Percentiles rank a stretch among this genome's conserved stretches.
Conservation (phyloP, 2,113 vertebrate genomes). For the Colinus virginianus region DNA sequence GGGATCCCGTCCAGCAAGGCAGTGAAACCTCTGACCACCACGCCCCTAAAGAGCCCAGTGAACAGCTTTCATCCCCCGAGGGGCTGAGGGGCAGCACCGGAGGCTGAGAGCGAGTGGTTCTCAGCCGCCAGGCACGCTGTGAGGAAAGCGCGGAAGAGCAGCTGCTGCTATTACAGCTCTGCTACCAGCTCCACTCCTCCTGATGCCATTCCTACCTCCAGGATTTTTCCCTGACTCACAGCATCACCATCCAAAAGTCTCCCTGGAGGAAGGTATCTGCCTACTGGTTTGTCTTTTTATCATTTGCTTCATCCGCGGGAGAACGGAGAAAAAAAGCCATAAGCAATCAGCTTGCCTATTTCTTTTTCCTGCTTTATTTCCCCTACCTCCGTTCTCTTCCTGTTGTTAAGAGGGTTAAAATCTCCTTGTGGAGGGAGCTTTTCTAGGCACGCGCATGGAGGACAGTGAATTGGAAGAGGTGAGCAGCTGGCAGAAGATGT, state of each 20-base stretch:
- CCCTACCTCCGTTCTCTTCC: background rate
- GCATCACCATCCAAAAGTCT: slow-evolving; percentile 67
- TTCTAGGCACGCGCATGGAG: background rate
- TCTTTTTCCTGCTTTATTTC: background rate
- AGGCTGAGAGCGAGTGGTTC: background rate
- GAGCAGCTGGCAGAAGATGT: slow-evolving; percentile 61
- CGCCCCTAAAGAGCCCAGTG: background rate
- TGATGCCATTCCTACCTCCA: slow-evolving; percentile 67
- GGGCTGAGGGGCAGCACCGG: background rate
- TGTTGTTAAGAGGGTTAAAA: background rate
- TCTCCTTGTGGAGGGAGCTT: background rate
- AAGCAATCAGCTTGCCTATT: slow-evolving; percentile 15
- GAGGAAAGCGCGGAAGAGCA: background rate
- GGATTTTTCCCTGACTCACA: slow-evolving; percentile 74
- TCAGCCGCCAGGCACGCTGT: background rate
- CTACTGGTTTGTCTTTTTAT: slow-evolving; percentile 73
- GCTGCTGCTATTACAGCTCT: slow-evolving; percentile 27
- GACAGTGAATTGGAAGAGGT: slow-evolving; percentile 45
- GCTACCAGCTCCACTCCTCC: slow-evolving; percentile 68
- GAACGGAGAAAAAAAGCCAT: slow-evolving; percentile 34
- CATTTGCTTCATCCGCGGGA: slow-evolving; percentile 40
- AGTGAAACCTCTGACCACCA: background rate
- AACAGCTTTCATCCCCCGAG: background rate
- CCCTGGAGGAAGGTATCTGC: slow-evolving; percentile 80
- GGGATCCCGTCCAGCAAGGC: background rate